phyloP scores from a whole-genome alignment of 2,113 vertebrate species.

The Ameiurus melas region DNA sequence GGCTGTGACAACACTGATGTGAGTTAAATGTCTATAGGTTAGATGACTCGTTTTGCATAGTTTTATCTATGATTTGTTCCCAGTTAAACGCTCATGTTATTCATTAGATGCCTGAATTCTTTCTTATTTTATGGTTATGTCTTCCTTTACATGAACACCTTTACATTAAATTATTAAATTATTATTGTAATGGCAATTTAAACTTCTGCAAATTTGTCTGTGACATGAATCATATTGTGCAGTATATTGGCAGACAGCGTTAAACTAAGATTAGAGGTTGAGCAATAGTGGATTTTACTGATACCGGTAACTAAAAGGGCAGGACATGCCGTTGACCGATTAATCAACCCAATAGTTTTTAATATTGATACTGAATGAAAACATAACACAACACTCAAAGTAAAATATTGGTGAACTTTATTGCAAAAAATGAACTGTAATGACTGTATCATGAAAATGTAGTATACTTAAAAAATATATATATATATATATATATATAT shows the following conservation, averaged over 20 bases:
- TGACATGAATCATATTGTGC: background rate
- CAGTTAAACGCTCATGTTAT: background rate
- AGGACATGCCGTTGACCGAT: too few species aligned
- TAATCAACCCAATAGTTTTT: too few species aligned
- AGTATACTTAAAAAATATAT: too few species aligned
- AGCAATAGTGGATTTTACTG: too few species aligned
- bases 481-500: too few species aligned
- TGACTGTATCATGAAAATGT: too few species aligned
- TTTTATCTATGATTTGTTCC: background rate
- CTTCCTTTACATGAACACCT: background rate
- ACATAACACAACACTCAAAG: too few species aligned
- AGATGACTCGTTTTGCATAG: background rate
- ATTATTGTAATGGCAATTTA: background rate
- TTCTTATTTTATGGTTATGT: background rate
- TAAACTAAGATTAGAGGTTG: background rate
- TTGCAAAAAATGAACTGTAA: too few species aligned
- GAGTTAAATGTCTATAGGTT: conserved; percentile 47
- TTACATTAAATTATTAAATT: too few species aligned
- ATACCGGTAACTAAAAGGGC: too few species aligned
- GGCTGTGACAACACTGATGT: conserved; percentile 91
- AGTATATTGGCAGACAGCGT: background rate
- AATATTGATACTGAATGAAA: too few species aligned
- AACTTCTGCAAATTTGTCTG: background rate
- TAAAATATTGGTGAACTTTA: too few species aligned
- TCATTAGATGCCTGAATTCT: background rate